Conservation (phyloP, 2,113 vertebrate genomes). For the Cephalopterus ornatus region DNA sequence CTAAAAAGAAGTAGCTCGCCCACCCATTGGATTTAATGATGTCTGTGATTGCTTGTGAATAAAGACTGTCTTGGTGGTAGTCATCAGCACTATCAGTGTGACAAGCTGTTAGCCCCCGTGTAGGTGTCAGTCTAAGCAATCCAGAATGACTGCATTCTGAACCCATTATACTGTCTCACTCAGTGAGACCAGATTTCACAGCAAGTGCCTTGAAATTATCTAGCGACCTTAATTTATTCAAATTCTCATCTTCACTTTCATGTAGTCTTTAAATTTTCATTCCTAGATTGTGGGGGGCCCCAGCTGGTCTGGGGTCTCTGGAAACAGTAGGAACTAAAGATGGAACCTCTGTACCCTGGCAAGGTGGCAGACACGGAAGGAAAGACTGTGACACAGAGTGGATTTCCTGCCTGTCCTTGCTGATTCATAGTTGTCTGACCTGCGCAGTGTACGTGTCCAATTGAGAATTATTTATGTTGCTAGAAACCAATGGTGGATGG, state of each 20-base stretch:
- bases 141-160: background rate
- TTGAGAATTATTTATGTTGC: too few relatives aligned
- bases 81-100: background rate
- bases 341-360: too few relatives aligned
- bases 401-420: too few relatives aligned
- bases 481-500: too few relatives aligned
- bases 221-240: background rate
- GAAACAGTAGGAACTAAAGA: too few relatives aligned
- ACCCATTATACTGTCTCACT: background rate
- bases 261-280: background rate
- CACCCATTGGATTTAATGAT: background rate
- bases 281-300: too few relatives aligned
- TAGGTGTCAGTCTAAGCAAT: background rate
- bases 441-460: too few relatives aligned
- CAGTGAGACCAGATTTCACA: slow-evolving; percentile 33
- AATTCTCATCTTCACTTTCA: background rate
- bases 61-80: background rate
- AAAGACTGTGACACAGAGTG: too few relatives aligned
- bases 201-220: background rate
- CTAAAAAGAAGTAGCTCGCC: background rate
- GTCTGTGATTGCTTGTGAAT: slow-evolving; percentile 16
- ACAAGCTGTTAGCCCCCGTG: background rate
- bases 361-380: too few relatives aligned
- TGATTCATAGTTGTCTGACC: too few relatives aligned
- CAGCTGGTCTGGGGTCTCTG: too few relatives aligned